Conservation (phyloP, 1,140 invertebrate genomes). For the Pseudomyrmex flavicornis region DNA sequence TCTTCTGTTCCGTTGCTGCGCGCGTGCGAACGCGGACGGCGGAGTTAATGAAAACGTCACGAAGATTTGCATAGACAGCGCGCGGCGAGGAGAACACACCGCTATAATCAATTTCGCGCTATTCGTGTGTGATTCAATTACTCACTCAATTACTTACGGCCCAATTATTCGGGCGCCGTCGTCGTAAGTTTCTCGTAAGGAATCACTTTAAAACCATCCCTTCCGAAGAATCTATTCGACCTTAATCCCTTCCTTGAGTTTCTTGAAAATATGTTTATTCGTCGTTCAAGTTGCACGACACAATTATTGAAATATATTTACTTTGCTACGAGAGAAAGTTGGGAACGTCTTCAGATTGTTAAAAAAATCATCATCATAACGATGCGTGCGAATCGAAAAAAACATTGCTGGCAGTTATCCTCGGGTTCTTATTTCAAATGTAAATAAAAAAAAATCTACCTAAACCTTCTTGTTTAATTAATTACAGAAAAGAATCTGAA, state of each 20-base stretch:
- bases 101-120: conserved; percentile 70
- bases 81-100: conserved; percentile 22
- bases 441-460: too few species aligned
- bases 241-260: background rate
- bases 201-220: conserved; percentile 13
- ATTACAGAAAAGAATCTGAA: too few species aligned
- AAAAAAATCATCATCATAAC: too few species aligned
- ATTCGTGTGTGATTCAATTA: conserved; percentile 65
- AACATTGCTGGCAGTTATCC: too few species aligned
- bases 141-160: conserved; percentile 68
- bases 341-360: too few species aligned
- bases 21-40: conserved; percentile 11
- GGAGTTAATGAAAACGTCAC: conserved; percentile 78
- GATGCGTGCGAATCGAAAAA: too few species aligned
- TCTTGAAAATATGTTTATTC: conserved; percentile 29
- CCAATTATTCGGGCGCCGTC: conserved; percentile 47
- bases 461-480: too few species aligned
- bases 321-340: too few species aligned
- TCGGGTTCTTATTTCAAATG: too few species aligned
- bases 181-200: conserved; percentile 16
- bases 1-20: background rate
- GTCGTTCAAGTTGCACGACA: background rate
- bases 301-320: too few species aligned
- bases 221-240: conserved; percentile 13
- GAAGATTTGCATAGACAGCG: conserved; percentile 73